Evolutionary conservation across 1,140 invertebrate genomes (phyloP).

Genomic region (Armadillidium nasatum): DNA sequence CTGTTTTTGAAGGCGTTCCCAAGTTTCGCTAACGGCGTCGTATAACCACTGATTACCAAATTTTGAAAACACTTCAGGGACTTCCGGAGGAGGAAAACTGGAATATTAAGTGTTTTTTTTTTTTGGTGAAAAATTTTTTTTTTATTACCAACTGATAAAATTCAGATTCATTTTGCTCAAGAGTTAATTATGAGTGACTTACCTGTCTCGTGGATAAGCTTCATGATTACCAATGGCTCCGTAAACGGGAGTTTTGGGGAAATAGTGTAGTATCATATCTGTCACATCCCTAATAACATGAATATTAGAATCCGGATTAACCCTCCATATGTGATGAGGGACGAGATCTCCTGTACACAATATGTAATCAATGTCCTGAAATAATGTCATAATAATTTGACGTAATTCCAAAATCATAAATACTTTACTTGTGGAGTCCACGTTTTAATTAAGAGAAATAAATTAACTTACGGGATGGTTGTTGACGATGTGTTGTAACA

Average conservation of each 20-base stretch:
- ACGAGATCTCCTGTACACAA: conserved; percentile 45
- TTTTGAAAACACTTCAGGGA: conserved; percentile 45
- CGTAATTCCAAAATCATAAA: too few relatives aligned
- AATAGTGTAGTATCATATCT: conserved; percentile 57
- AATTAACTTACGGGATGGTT: conserved; percentile 45
- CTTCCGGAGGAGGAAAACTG: conserved; percentile 58
- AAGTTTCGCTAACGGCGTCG: conserved; percentile 59
- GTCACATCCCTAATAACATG: conserved; percentile 58
- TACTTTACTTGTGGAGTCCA: too few relatives aligned
- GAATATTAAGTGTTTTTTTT: conserved; percentile 49
- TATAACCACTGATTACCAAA: conserved; percentile 60
- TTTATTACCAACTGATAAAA: background rate
- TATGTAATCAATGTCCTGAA: conserved; percentile 49
- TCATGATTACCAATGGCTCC: conserved; percentile 84
- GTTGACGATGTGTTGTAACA: conserved; percentile 50
- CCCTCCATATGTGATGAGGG: conserved; percentile 49
- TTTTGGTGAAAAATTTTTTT: background rate
- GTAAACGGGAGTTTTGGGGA: conserved; percentile 63
- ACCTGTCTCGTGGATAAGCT: conserved; percentile 78
- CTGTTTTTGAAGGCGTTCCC: conserved; percentile 61
- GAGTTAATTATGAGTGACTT: conserved; percentile 48
- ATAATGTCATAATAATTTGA: background rate
- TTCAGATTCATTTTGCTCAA: background rate
- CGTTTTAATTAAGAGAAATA: too few relatives aligned
- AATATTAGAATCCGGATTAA: conserved; percentile 60